Base-by-base conservation (phyloP, 2,113 vertebrate genomes). In the Prochilodus magdalenae region DNA sequence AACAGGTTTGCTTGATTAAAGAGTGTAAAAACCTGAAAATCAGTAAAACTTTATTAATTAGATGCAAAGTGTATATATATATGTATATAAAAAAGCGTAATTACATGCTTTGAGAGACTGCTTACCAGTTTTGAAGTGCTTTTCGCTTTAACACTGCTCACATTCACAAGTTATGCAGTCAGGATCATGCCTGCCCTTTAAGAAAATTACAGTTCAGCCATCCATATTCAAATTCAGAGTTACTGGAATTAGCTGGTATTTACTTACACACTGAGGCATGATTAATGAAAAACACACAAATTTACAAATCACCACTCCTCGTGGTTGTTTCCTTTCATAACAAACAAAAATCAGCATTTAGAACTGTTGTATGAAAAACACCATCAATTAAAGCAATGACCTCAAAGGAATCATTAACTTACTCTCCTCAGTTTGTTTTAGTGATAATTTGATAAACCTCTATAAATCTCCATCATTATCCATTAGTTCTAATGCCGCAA, bases 401-500 rank as follows among this genome's bases (percentile, higher is more conserved):
- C 57, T 87, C 77, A 83, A 59, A 69, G 44, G 29, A 63, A 71
- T 22, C 73, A 87, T 80, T 77, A 87, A 86, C 83, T 71, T 55
- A n/a, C 83, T 75, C 16, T 7, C 76, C 69, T 60, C 14, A 22
- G 49, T 51, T 51, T 51, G 16, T 51, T 55, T 20, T 55, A 55
- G 53, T 2, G 18, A 75, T 85, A 62, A 85, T 91, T 89, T 89
- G 80, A 84, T 53, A 77, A 87, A 87, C 84, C 83, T 18, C 30
- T 88, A 86, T 89, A 87, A 90, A 91, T 89, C 86, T 86, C 85
- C 89, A 90, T 91, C 83, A 85, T 78, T 91, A 93, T 91, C 90
- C 90, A 91, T 93, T 92, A 91, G 86, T 85, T 83, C 87, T 86
- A 86, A 89, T 91, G 33, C 53, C 16, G 53, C 53, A 55, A 55